Conservation (phyloP, 2,113 vertebrate genomes). For the Pterocles gutturalis region DNA sequence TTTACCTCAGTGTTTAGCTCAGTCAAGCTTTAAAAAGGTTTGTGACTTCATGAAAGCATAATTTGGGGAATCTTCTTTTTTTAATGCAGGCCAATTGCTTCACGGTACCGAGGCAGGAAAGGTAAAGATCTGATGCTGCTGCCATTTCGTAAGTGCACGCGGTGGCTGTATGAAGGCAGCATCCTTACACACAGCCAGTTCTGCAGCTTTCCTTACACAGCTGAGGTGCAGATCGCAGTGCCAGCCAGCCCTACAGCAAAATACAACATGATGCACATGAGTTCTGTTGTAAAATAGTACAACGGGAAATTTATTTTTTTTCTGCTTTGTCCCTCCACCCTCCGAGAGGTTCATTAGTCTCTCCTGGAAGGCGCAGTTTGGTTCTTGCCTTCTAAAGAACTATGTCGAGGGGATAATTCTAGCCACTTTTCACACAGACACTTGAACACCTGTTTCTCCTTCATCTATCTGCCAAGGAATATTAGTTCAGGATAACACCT, state of each 20-base stretch:
- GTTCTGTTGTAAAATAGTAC: not conserved
- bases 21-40: constrained; percentile 16
- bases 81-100: not conserved
- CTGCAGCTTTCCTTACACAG: not conserved
- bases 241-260: not conserved
- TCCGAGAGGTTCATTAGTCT: not conserved
- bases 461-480: constrained; percentile 14
- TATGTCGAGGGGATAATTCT: constrained; percentile 17
- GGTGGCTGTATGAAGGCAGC: not conserved
- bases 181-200: not conserved
- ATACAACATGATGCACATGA: not conserved
- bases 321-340: not conserved
- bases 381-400: constrained; percentile 34
- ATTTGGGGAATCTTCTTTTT: not conserved
- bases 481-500: constrained; percentile 30
- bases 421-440: not conserved
- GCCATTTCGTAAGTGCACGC: not conserved
- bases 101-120: not conserved
- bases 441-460: constrained; percentile 53
- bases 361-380: not conserved
- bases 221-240: not conserved
- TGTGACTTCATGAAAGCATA: constrained; percentile 9
- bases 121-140: not conserved
- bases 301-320: constrained; percentile 8
- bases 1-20: constrained; percentile 4